These are phyloP conservation scores for Pasiphila rectangulata DNA, from an alignment of 2,888 invertebrate species.

Conservation along the genomic window DNA sequence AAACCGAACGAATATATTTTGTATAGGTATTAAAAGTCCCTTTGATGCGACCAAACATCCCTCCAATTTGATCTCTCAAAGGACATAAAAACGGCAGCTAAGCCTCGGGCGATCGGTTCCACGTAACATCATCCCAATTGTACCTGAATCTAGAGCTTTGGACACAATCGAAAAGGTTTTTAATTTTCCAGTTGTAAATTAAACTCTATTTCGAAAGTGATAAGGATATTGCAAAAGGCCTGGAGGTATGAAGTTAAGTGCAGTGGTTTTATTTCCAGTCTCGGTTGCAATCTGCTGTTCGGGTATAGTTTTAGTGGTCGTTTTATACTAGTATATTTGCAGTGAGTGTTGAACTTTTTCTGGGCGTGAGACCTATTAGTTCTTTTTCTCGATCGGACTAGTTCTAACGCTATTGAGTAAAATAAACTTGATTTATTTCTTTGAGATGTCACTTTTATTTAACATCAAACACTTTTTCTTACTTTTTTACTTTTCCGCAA, in stretches of 20 bases:
- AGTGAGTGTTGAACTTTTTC: not conserved
- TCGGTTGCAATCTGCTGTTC: conserved; percentile 32
- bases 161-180: conserved; percentile 28
- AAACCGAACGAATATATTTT: conserved; percentile 8
- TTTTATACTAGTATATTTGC: conserved; percentile 8
- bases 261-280: conserved; percentile 29
- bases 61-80: conserved; percentile 27
- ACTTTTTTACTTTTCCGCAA: too few relatives aligned
- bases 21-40: conserved; percentile 23
- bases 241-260: conserved; percentile 24
- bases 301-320: conserved; percentile 10
- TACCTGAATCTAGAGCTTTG: conserved; percentile 32
- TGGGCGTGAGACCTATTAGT: not conserved
- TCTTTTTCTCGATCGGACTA: not conserved
- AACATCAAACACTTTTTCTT: too few relatives aligned
- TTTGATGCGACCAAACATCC: conserved; percentile 30
- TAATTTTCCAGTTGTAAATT: conserved; percentile 11
- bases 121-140: conserved; percentile 25
- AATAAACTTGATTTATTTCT: too few relatives aligned
- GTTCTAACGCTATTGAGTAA: too few relatives aligned
- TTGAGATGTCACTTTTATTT: too few relatives aligned
- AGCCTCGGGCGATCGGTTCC: conserved; percentile 29
- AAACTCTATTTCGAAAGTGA: conserved; percentile 11
- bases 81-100: conserved; percentile 26
- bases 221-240: conserved; percentile 20